These are phyloP conservation scores for Fundulus diaphanus DNA, from an alignment of 2,797 vertebrate species.

Conservation along the genomic window DNA sequence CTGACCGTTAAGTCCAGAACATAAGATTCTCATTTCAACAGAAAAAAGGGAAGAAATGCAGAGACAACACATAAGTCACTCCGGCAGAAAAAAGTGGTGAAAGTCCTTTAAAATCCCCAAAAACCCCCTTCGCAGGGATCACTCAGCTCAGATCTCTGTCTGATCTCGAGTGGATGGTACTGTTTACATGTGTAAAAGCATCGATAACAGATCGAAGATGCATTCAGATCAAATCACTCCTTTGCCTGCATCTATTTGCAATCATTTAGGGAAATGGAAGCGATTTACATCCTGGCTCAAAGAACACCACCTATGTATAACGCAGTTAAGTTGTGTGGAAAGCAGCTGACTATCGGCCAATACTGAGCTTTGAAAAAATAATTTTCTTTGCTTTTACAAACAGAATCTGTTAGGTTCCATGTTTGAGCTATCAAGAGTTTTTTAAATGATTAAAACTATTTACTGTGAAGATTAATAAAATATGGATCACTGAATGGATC, in stretches of 20 bases:
- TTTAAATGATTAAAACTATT: background rate
- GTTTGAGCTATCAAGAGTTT: background rate
- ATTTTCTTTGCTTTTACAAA: background rate
- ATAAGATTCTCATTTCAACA: background rate
- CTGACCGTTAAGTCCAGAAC: background rate
- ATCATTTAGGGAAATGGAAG: background rate
- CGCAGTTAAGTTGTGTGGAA: background rate
- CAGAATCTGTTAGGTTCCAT: background rate
- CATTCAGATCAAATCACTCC: background rate
- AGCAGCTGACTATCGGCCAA: background rate
- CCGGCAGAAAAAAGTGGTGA: too few species aligned
- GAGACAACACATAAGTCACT: too few species aligned
- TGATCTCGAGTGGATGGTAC: background rate
- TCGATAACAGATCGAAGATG: background rate
- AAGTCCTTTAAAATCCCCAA: too few species aligned
- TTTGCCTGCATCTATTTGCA: background rate
- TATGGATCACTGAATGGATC: too few species aligned
- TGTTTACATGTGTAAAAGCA: background rate
- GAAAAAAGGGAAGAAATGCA: background rate
- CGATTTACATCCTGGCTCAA: background rate
- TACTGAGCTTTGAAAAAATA: background rate
- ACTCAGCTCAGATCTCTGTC: background rate
- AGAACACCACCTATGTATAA: background rate
- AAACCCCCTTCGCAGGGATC: too few species aligned
- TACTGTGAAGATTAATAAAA: background rate